Evolutionary conservation across 2,797 vertebrate genomes (phyloP), one percentile per base, ranked within the genome.

Genomic region (Gymnothorax reevesii): DNA sequence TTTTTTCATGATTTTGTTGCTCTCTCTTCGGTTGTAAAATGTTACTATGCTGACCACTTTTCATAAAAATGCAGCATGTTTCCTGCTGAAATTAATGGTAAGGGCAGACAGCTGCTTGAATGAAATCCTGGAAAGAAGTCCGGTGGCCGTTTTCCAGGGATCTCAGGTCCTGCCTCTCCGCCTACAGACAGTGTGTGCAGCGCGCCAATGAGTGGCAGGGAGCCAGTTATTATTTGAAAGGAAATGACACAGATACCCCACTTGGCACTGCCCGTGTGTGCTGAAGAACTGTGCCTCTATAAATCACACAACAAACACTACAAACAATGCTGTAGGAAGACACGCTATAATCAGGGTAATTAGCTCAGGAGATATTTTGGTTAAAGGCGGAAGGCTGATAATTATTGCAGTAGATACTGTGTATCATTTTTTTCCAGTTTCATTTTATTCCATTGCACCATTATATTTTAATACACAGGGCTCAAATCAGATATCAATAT

Each of bases 81-180:
- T 80, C 77, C 77, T 20, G 77, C 77, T 54, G 77, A 80, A 52
- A 80, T 80, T 80, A 80, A 80, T 49, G 52, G 77, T 20, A 20
- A 80, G 52, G 20, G 52, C 77, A 80, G 77, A 80, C 77, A 80
- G 77, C 77, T 80, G 77, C 55, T 80, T 80, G 52, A 80, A 80
- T n/a, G 77, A 55, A 80, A 80, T 54, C 7, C 52, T 22, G 77
- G 77, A 80, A 55, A 52, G n/a, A n/a, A 54, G 77, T 80, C 52
- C 52, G 3, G 15, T 54, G 77, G 77, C 25, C 22, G 20, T 8
- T 7, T 3, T 77, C 73, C 73, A 77, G 52, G 49, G 49, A 54
- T 12, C 20, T 55, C 42, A 42, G 73, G 22, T 52, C 77, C 77
- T 7, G 22, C 77, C 77, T 80, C 77, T 52, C 77, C 77, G 54